These are phyloP conservation scores for Syrrhaptes paradoxus DNA, from an alignment of 2,113 vertebrate species.

Conservation along the genomic window DNA sequence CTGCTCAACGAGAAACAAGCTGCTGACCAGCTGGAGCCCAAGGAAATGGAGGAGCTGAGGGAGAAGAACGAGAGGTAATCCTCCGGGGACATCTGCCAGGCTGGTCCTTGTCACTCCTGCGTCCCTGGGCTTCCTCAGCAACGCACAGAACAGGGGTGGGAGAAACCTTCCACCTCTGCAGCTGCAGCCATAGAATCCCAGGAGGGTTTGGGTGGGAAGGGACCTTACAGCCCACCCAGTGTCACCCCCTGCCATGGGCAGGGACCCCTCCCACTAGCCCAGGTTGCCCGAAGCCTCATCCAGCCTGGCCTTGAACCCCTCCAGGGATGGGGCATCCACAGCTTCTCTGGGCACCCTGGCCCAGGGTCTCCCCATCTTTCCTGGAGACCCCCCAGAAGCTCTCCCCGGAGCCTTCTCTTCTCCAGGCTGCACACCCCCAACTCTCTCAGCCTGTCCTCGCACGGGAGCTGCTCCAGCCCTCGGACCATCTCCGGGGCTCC, in stretches of 20 bases:
- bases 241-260: background rate
- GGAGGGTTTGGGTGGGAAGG: background rate
- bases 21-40: slow-evolving; percentile 64
- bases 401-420: too few relatives aligned
- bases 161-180: background rate
- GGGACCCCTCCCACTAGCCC: too few relatives aligned
- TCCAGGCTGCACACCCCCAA: too few relatives aligned
- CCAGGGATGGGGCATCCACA: too few relatives aligned
- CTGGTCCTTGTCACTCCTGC: background rate
- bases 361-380: too few relatives aligned
- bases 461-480: too few relatives aligned
- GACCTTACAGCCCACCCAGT: rapidly evolving
- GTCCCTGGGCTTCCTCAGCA: background rate
- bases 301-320: too few relatives aligned
- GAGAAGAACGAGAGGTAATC: slow-evolving; percentile 82
- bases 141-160: background rate
- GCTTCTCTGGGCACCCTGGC: too few relatives aligned
- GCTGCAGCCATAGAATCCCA: background rate
- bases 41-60: slow-evolving; percentile 81
- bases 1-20: slow-evolving; percentile 75
- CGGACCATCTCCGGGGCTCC: too few relatives aligned
- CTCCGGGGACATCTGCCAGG: rapidly evolving
- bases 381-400: too few relatives aligned
- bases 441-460: too few relatives aligned
- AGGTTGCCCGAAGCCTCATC: too few relatives aligned